Evolutionary conservation across 2,113 vertebrate genomes (phyloP), one percentile per base, ranked within the genome.

Genomic region (Heterocephalus glaber): DNA sequence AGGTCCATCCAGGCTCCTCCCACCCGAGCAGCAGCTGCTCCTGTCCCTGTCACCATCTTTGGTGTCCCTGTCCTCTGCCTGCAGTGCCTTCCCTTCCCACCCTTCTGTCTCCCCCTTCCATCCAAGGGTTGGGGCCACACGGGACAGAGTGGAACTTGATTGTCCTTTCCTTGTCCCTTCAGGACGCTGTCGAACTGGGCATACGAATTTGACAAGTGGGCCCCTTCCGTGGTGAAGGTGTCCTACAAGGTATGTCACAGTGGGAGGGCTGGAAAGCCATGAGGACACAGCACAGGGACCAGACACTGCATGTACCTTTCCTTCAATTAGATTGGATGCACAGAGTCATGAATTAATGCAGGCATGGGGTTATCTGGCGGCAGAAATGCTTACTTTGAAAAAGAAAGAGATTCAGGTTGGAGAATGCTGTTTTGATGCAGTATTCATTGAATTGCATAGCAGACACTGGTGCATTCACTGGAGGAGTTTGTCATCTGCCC

Each of bases 151-250:
- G 44, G 24, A 5, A 0, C 92, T 63, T 92, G 28, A 96, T 81
- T 60, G 0, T 86, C 66, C 12, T 30, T 79, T 88, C 49, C 33
- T 80, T 82, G 11, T 92, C 44, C 49, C 52, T n/a, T 20, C 97
- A 99, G 99, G 96, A 99, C 99, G 35, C 98, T 99, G 63, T 99
- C 99, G 56, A 99, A 99, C 97, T 99, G 99, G 99, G 99, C 99
- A 0, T 99, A 99, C 0, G 99, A 99, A 98, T 99, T 99, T 95
- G 99, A 99, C 98, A 99, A 99, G 83, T 99, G 99, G 99, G 99
- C 99, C 22, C 99, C 99, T 4, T 99, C 99, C 0, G 99, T 99
- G 84, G 99, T 99, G 77, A 99, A 99, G 97, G 98, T 99, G 90
- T 99, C 99, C 9, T 99, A 99, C 98, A 99, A 99, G 99, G 99